Percentiles rank a stretch among this genome's conserved stretches.
These are phyloP conservation scores for Sphaerophoria rueppellii DNA, from an alignment of 2,888 invertebrate genomes.

Conservation along the genomic window DNA sequence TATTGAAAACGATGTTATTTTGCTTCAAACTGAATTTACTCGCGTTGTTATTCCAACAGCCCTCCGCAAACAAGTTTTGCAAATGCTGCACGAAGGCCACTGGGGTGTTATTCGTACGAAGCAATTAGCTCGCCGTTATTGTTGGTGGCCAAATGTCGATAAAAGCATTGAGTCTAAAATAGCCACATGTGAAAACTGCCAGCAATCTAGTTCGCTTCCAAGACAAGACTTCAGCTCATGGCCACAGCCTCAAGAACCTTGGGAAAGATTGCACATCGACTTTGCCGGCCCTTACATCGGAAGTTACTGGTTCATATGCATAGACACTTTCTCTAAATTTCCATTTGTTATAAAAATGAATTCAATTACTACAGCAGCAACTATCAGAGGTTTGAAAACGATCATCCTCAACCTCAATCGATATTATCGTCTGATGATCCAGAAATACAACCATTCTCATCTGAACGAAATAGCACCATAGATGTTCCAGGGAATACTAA, in stretches of 20 bases:
- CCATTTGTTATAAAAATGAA: conserved; percentile 77
- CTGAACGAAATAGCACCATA: too few species aligned
- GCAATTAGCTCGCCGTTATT: conserved; percentile 25
- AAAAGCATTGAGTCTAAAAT: conserved; percentile 25
- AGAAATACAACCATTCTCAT: too few species aligned
- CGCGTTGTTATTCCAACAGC: conserved; percentile 7
- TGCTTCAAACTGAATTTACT: conserved; percentile 17
- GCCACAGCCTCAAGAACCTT: conserved; percentile 75
- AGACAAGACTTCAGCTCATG: conserved; percentile 55
- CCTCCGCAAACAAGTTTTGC: background rate
- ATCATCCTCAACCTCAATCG: too few species aligned
- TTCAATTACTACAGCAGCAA: conserved; percentile 22
- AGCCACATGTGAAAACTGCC: conserved; percentile 17
- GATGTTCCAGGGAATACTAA: too few species aligned
- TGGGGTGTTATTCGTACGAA: conserved; percentile 32
- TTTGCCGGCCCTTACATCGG: conserved; percentile 79
- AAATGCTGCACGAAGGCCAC: conserved; percentile 43
- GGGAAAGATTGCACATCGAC: conserved; percentile 80
- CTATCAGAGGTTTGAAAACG: conserved; percentile 42
- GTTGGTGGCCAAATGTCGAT: conserved; percentile 46
- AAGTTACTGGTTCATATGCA: conserved; percentile 77
- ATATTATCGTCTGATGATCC: too few species aligned
- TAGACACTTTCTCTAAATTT: conserved; percentile 81
- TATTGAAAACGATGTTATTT: conserved; percentile 4
- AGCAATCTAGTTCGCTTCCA: conserved; percentile 12